Percentiles rank a stretch among this genome's conserved stretches.
Evolutionary conservation across 1,140 invertebrate species (phyloP).

Genomic region (Cydia pomonella): DNA sequence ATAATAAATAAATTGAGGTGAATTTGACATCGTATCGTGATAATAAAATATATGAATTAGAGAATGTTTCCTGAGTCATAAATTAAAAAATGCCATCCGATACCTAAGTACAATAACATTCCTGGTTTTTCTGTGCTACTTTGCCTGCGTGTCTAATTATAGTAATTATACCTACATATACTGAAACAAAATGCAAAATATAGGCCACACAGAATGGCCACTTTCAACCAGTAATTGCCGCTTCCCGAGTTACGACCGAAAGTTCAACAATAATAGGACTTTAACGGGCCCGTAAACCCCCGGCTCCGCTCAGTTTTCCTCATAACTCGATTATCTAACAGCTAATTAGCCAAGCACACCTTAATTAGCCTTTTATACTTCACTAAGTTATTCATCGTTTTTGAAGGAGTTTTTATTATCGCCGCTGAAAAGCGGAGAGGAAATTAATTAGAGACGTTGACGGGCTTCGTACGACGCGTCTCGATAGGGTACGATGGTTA

Average conservation of each 20-base stretch:
- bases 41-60: too few relatives aligned
- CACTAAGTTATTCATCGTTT: constrained; percentile 39
- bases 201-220: neutral
- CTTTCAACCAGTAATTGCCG: constrained; percentile 37
- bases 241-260: constrained; percentile 47
- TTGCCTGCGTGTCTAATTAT: too few relatives aligned
- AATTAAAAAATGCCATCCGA: too few relatives aligned
- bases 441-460: constrained; percentile 28
- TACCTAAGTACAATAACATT: too few relatives aligned
- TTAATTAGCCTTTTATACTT: constrained; percentile 46
- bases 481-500: neutral
- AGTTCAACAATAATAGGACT: constrained; percentile 69
- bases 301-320: constrained; percentile 49
- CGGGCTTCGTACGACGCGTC: neutral
- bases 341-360: constrained; percentile 50
- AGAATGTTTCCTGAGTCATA: too few relatives aligned
- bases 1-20: too few relatives aligned
- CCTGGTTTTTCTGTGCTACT: too few relatives aligned
- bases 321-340: constrained; percentile 42
- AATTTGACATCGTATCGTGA: too few relatives aligned
- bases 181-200: neutral
- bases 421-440: constrained; percentile 14
- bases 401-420: constrained; percentile 35
- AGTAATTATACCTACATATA: neutral
- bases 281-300: constrained; percentile 63